A percentile compares a stretch with the other conserved stretches of the same genome.
These are phyloP conservation scores for Dichetophora obliterata DNA, from an alignment of 2,888 invertebrate genomes.

Conservation along the genomic window DNA sequence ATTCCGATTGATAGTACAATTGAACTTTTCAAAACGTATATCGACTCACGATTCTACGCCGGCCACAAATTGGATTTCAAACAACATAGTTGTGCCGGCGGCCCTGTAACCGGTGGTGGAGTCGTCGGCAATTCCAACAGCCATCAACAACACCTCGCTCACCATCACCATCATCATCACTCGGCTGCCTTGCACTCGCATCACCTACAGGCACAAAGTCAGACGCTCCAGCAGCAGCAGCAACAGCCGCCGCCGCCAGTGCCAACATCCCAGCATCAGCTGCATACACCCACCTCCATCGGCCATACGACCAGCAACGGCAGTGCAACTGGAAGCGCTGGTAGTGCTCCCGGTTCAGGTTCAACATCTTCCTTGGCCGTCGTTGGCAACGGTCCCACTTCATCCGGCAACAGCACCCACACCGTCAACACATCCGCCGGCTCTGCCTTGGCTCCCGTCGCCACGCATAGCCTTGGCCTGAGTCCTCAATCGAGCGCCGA, in stretches of 20 bases:
- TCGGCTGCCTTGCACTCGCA: conserved; percentile 42
- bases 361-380: conserved; percentile 54
- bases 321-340: conserved; percentile 51
- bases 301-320: conserved; percentile 52
- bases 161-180: conserved; percentile 43
- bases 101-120: conserved; percentile 72
- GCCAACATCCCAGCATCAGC: conserved; percentile 36
- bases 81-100: conserved; percentile 81
- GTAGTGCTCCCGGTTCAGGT: conserved; percentile 51
- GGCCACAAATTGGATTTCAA: conserved; percentile 89
- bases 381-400: conserved; percentile 66
- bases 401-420: conserved; percentile 55
- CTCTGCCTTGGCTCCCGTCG: conserved; percentile 58
- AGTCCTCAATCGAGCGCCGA: conserved; percentile 69
- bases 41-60: conserved; percentile 71
- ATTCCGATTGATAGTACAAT: conserved; percentile 65
- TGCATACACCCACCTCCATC: conserved; percentile 47
- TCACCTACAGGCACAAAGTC: conserved; percentile 47
- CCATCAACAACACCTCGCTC: conserved; percentile 46
- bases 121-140: conserved; percentile 59
- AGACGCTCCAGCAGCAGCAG: conserved; percentile 45
- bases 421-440: conserved; percentile 52
- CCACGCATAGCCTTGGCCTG: conserved; percentile 64
- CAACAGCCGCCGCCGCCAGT: conserved; percentile 42
- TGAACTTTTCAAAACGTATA: conserved; percentile 69